These are phyloP conservation scores for Lymantria dispar DNA, from an alignment of 2,888 invertebrate genomes.

Conservation along the genomic window DNA sequence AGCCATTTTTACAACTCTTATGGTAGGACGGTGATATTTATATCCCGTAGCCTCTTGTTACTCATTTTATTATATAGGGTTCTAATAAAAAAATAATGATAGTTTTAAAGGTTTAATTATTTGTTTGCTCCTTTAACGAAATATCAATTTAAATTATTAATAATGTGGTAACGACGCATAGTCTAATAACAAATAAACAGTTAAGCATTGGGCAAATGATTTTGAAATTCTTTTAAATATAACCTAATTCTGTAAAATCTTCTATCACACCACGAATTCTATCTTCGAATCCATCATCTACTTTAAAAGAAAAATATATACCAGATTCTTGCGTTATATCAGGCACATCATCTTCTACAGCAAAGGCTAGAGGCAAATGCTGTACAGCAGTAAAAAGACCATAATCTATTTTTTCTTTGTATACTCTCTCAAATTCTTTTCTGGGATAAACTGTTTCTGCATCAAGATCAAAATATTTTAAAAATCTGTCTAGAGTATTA, in stretches of 20 bases:
- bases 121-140: too few species aligned
- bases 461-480: slow-evolving; percentile 45
- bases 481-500: slow-evolving; percentile 34
- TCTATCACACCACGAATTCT: slow-evolving; percentile 22
- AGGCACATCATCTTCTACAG: slow-evolving; percentile 34
- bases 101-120: too few species aligned
- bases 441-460: slow-evolving; percentile 39
- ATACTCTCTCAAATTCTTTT: slow-evolving; percentile 42
- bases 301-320: slow-evolving; percentile 15
- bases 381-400: slow-evolving; percentile 38
- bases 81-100: too few species aligned
- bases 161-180: too few species aligned
- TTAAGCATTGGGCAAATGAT: too few species aligned
- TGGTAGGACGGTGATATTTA: too few species aligned
- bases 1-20: too few species aligned
- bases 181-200: too few species aligned
- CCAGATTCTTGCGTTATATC: slow-evolving; percentile 22
- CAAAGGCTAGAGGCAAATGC: slow-evolving; percentile 38
- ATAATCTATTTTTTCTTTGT: slow-evolving; percentile 35
- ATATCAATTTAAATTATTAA: too few species aligned
- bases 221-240: not conserved
- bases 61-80: too few species aligned
- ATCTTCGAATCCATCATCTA: slow-evolving; percentile 28
- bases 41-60: too few species aligned
- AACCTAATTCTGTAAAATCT: slow-evolving; percentile 8